Conservation (phyloP, 2,888 invertebrate species). For the Saturnia pavonia region DNA sequence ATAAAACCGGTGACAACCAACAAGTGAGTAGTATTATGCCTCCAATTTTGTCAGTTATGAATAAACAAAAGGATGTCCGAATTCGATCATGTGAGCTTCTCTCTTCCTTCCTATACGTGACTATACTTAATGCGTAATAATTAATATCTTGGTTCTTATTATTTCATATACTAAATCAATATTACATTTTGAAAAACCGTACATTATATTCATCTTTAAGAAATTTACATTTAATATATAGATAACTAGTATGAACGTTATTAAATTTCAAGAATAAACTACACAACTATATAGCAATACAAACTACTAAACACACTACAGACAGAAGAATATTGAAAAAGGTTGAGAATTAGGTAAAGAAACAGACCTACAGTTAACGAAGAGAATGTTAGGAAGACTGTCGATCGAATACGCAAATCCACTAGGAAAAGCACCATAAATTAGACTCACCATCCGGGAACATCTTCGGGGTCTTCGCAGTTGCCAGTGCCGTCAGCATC, state of each 20-base stretch:
- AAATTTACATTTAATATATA: not conserved
- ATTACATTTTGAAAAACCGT: not conserved
- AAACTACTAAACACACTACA: constrained; percentile 6
- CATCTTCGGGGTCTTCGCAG: constrained; percentile 97
- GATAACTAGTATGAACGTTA: not conserved
- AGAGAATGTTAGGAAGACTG: not conserved
- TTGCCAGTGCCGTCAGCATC: constrained; percentile 94
- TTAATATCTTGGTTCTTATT: not conserved
- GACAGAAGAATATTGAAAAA: not conserved
- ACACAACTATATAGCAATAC: not conserved
- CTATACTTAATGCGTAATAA: constrained; percentile 19
- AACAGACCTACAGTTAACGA: constrained; percentile 3
- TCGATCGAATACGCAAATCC: constrained; percentile 24
- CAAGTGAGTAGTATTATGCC: constrained; percentile 58
- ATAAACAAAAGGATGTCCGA: constrained; percentile 55
- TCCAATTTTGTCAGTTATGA: constrained; percentile 64
- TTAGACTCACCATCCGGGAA: constrained; percentile 94
- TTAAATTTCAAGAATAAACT: not conserved
- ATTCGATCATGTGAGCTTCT: constrained; percentile 31
- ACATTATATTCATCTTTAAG: not conserved
- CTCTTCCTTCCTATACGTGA: constrained; percentile 17
- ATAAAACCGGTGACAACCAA: constrained; percentile 59
- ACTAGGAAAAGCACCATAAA: constrained; percentile 20
- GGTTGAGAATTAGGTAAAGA: not conserved
- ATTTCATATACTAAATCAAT: not conserved